phyloP scores from a whole-genome alignment of 2,888 invertebrate genomes.

The Drosophila putrida region DNA sequence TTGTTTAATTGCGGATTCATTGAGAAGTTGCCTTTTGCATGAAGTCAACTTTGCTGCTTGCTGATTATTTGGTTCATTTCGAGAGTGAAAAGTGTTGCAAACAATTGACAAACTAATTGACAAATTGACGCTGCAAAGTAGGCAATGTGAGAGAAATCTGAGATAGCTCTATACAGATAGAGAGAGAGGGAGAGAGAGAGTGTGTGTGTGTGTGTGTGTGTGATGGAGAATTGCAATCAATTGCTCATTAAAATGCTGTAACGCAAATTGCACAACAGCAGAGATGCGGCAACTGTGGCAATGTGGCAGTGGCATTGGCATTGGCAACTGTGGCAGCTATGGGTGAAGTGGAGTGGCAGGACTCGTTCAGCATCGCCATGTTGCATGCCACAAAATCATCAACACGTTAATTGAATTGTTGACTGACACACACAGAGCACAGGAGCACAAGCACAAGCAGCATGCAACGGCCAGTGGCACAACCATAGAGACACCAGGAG shows the following conservation, averaged over 20 bases:
- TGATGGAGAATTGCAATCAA: constrained; percentile 66
- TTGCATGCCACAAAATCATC: constrained; percentile 83
- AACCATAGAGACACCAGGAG: constrained; percentile 16
- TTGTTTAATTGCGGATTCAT: constrained; percentile 66
- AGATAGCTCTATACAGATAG: not conserved
- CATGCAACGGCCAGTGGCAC: constrained; percentile 6
- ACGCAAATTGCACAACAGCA: constrained; percentile 30
- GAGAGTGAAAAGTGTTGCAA: constrained; percentile 50
- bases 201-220: not conserved
- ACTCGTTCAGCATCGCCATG: constrained; percentile 66
- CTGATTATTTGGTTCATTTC: constrained; percentile 4
- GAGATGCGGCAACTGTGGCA: constrained; percentile 1
- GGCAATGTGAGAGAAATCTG: constrained; percentile 17
- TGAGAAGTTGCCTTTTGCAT: constrained; percentile 22
- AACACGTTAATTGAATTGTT: constrained; percentile 84
- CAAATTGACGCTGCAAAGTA: constrained; percentile 64
- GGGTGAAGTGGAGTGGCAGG: constrained; percentile 31
- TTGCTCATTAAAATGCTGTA: constrained; percentile 78
- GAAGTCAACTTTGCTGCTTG: constrained; percentile 14
- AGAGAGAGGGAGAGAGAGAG: not conserved
- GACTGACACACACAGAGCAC: constrained; percentile 74
- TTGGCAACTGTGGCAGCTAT: not conserved
- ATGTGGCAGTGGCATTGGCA: not conserved
- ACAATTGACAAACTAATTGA: constrained; percentile 71
- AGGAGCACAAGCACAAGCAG: constrained; percentile 3